Evolutionary conservation across 1,140 invertebrate species (phyloP), one percentile per base, ranked within the genome.

Genomic region (Lepidurus arcticus): DNA sequence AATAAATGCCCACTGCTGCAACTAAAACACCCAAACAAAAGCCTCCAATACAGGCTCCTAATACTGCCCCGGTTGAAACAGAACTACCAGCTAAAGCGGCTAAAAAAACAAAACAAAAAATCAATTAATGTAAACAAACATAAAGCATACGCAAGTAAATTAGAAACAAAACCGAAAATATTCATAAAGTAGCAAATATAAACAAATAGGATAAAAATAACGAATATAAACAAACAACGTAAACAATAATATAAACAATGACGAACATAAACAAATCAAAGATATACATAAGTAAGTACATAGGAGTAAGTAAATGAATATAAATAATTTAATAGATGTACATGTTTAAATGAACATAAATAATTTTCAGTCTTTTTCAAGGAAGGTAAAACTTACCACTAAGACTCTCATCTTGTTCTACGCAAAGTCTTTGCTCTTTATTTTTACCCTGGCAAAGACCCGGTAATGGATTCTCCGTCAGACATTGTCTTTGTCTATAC

Each of bases 391-490:
- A 13, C 53, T 65, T 65, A 65, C 53, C 53, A 13, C 16, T 65
- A 6, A 65, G 13, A 65, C 53, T 65, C 53, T 65, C 42, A 73
- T 73, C 44, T 42, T 42, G 75, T 53, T 74, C 65, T 75, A 86
- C 80, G 82, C 92, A 93, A 78, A 89, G 86, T 13, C 91, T 88
- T 16, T 88, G 88, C 83, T 93, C 90, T 21, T 87, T 84, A 77
- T 86, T 88, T 1, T 86, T 84, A 0, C 92, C 92, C 75, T 89
- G 88, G 81, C 92, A 94, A 42, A 89, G 86, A n/a, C 87, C 86
- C 0, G 84, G 80, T 5, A 84, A 86, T 0, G 87, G 86, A 76
- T 88, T 85, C 26, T 84, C 83, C 4, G 84, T 83, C 3, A 88
- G 82, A 79, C 91, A 92, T 78, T 87, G 89, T 26, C 90, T 85